Evolutionary conservation across 2,113 vertebrate species (phyloP).

Genomic region (Trematomus loennbergii): DNA sequence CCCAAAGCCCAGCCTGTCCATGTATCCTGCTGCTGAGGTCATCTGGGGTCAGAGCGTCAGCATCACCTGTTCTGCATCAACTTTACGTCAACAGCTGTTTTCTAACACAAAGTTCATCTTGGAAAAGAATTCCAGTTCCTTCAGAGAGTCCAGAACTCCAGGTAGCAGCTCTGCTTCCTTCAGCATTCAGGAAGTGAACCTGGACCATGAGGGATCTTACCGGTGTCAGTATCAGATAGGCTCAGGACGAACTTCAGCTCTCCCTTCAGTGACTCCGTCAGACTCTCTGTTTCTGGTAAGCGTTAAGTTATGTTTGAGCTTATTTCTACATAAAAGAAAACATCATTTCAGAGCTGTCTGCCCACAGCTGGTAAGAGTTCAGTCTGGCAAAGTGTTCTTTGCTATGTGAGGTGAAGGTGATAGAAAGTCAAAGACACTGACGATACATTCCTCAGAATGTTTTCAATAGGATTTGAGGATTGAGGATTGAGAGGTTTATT

Average conservation of each 20-base stretch:
- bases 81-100: background rate
- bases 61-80: constrained; percentile 29
- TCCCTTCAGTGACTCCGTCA: background rate
- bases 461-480: no score
- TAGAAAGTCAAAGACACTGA: no score
- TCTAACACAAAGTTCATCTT: constrained; percentile 15
- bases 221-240: constrained; percentile 1
- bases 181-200: background rate
- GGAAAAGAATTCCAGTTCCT: background rate
- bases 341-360: background rate
- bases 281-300: constrained; percentile 3
- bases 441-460: no score
- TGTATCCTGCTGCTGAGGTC: background rate
- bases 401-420: no score
- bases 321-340: background rate
- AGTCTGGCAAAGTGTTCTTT: no score
- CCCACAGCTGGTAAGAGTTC: background rate
- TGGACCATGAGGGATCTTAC: constrained; percentile 14
- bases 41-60: constrained; percentile 9
- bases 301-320: background rate
- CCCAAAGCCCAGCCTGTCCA: constrained; percentile 14
- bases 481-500: no score
- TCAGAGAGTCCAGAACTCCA: background rate
- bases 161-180: constrained; percentile 5
- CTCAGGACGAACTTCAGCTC: no score